Evolutionary conservation across 2,888 invertebrate genomes (phyloP), one percentile per base, ranked within the genome.

Genomic region (Stenodera caucasica): DNA sequence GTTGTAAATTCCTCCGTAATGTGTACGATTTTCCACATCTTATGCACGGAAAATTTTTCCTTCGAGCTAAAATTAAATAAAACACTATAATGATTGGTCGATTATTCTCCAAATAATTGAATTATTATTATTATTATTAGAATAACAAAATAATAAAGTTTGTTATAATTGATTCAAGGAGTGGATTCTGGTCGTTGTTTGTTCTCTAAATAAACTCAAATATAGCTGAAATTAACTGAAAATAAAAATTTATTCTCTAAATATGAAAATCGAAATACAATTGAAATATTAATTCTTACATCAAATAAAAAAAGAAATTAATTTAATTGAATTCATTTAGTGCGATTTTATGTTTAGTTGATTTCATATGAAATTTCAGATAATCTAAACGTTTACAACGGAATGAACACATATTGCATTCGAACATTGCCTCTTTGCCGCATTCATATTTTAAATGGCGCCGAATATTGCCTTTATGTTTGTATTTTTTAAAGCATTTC

Each of bases 361-460:
- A 75, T 53, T 71, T 72, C 65, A 75, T 65, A 63, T 75, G 76
- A 58, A 72, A 72, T 32, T 72, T 80, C 67, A 85, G 77, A 75
- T 85, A 84, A 77, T 85, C 84, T 72, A 86, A 86, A 79, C 88
- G 85, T 73, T 87, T 86, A 71, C 86, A 86, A 65, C 84, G 83
- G 77, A 86, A 85, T 68, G 64, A 57, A 77, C 90, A 90, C 67
- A 82, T 78, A 68, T 84, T 84, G 79, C 90, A 90, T 63, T 80
- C 81, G 77, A 89, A 90, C 80, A 86, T 86, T 58, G 87, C 87
- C 67, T 84, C 86, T 60, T 86, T 86, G 61, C 86, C 84, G 77
- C 90, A 90, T 78, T 90, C 90, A 75, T 88, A 88, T 71, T 86
- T 87, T 67, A 88, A 84, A 75, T 91, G 91, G 60, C 90, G 59